Conservation (phyloP, 2,113 vertebrate species). For the Aramus guarauna region DNA sequence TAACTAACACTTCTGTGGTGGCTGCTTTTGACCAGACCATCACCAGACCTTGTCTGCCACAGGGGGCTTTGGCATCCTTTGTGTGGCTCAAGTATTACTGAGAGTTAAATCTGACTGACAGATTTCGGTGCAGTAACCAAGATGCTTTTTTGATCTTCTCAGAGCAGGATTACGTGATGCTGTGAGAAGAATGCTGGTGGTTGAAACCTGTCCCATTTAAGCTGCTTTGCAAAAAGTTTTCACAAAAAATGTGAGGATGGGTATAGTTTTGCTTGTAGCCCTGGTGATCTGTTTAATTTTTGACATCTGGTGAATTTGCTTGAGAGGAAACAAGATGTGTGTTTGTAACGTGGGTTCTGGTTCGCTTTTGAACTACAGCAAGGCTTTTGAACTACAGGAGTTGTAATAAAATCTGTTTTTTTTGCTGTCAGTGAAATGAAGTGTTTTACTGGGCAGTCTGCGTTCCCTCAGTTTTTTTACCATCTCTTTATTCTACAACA, state of each 20-base stretch:
- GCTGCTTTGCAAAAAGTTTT: not conserved
- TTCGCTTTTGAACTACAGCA: not conserved
- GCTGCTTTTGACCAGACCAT: not conserved
- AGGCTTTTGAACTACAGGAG: not conserved
- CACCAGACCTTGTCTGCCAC: not conserved
- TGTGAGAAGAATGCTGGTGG: not conserved
- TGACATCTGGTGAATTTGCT: not conserved
- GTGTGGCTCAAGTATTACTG: not conserved
- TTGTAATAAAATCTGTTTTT: not conserved
- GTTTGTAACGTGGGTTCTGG: not conserved
- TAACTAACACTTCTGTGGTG: not conserved
- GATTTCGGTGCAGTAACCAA: not conserved
- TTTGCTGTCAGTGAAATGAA: not conserved
- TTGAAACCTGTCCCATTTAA: not conserved
- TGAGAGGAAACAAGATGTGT: not conserved
- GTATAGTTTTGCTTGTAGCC: not conserved
- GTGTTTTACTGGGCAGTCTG: not conserved
- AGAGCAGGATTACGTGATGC: not conserved
- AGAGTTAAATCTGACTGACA: not conserved
- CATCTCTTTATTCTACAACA: not conserved
- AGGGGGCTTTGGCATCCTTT: not conserved
- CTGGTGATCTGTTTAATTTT: not conserved
- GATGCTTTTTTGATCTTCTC: not conserved
- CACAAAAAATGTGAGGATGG: not conserved
- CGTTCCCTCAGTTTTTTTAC: not conserved